Base-by-base conservation (phyloP, 2,888 invertebrate species). In the Macrophya annulata region DNA sequence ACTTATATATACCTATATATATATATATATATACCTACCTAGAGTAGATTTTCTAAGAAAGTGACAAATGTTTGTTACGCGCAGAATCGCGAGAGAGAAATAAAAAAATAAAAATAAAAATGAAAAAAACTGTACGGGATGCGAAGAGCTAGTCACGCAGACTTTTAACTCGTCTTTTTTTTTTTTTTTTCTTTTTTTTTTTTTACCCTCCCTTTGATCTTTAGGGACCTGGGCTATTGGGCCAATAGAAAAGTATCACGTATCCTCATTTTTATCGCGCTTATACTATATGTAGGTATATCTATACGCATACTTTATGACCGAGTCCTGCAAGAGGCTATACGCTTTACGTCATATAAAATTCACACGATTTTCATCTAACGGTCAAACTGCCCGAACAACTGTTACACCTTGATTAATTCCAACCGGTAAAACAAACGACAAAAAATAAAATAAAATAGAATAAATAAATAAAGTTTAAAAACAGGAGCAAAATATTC, bases 1-100 rank as follows among this genome's bases (percentile, higher is more conserved):
- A 45, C 43, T 9, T 45, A 43, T 45, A 45, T n/a, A 21, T 74
- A 74, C 74, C 21, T 45, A 45, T 1, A 4, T 6, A 15, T 68
- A 17, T 37, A 1, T 17, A 55, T 6, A 31, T 77, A 51, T 8
- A 12, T 17, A 25, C 31, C n/a, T 5, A 74, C 25, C 21, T 45
- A 43, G n/a, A 51, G n/a, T n/a, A 25, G 84, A 40, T 86, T 85
- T 86, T 85, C 84, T 87, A 86, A 89, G 86, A 84, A 85, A 79
- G 62, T 88, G 86, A 89, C 76, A 84, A 85, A 87, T 89, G 87
- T 84, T 21, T 37, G n/a, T 21, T 9, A 37, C 31, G 31, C 48
- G 51, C 4, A 8, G 55, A 55, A 59, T n/a, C 55, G n/a, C 51
- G 17, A 77, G n/a, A 40, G 12, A 79, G n/a, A 0, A 31, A 31